phyloP scores from a whole-genome alignment of 2,888 invertebrate species.

The Brenthis hecate region DNA sequence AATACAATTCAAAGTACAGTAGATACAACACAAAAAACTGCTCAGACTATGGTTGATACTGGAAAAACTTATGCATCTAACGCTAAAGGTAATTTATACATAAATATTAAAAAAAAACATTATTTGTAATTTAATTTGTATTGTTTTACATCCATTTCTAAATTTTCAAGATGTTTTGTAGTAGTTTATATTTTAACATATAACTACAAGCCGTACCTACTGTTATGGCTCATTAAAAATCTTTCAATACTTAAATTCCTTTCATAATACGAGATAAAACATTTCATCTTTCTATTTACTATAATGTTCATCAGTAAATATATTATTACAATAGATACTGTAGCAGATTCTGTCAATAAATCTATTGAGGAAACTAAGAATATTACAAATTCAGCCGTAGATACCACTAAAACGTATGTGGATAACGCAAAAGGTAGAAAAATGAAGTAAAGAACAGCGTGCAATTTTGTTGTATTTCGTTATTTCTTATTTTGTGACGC shows the following conservation, averaged over 20 bases:
- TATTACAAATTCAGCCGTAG: slow-evolving; percentile 54
- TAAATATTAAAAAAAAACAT: background rate
- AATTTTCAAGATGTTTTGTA: too few relatives aligned
- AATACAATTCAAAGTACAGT: slow-evolving; percentile 41
- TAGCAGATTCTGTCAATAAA: slow-evolving; percentile 50
- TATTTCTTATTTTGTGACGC: background rate
- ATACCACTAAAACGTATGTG: slow-evolving; percentile 59
- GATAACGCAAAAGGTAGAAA: slow-evolving; percentile 64
- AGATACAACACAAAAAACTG: slow-evolving; percentile 52
- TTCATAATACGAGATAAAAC: too few relatives aligned
- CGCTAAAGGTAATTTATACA: slow-evolving; percentile 45
- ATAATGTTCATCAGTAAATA: background rate
- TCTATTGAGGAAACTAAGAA: slow-evolving; percentile 61
- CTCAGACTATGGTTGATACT: slow-evolving; percentile 50
- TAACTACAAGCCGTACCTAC: too few relatives aligned
- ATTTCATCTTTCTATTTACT: too few relatives aligned
- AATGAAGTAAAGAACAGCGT: background rate
- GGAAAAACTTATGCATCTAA: slow-evolving; percentile 45
- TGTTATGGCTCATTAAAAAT: too few relatives aligned
- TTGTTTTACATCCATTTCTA: too few relatives aligned
- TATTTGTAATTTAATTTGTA: too few relatives aligned
- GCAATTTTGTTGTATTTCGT: background rate
- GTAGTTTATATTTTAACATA: too few relatives aligned
- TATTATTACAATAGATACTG: slow-evolving; percentile 45
- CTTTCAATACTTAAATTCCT: too few relatives aligned